Conservation (phyloP, 2,888 invertebrate species). For the Catocala nupta region DNA sequence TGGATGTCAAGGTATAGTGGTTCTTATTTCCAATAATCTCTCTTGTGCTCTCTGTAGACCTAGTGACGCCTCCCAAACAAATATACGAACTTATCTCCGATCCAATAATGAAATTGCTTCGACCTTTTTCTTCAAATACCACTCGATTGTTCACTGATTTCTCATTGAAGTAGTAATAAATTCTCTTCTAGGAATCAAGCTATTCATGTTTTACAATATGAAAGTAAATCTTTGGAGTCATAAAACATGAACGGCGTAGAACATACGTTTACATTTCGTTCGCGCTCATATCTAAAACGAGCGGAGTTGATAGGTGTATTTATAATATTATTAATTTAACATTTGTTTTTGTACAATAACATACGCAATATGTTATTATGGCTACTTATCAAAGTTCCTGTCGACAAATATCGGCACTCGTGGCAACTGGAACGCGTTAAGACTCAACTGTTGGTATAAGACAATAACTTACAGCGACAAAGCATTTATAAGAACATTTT, state of each 20-base stretch:
- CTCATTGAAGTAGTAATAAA: slow-evolving; percentile 2
- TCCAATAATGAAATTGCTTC: slow-evolving; percentile 3
- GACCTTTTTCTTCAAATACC: not conserved
- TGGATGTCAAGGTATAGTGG: no score
- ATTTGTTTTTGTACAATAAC: slow-evolving; percentile 37
- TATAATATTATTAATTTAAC: slow-evolving; percentile 38
- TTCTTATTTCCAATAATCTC: no score
- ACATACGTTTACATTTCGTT: slow-evolving; percentile 6
- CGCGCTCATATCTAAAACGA: slow-evolving; percentile 27
- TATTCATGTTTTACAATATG: slow-evolving; percentile 26
- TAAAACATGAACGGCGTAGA: slow-evolving; percentile 40
- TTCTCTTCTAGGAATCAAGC: slow-evolving; percentile 16
- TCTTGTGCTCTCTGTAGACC: not conserved
- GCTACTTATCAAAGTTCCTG: slow-evolving; percentile 46
- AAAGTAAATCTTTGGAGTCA: slow-evolving; percentile 39
- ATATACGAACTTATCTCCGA: not conserved
- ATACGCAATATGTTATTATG: slow-evolving; percentile 36
- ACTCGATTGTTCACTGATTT: no score
- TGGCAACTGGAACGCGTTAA: slow-evolving; percentile 37
- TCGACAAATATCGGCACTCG: slow-evolving; percentile 35
- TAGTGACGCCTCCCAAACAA: not conserved
- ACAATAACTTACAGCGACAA: slow-evolving; percentile 13
- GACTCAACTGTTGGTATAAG: slow-evolving; percentile 29
- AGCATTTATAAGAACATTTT: no score
- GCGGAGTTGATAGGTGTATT: slow-evolving; percentile 17